These are phyloP conservation scores for Trichopria drosophilae DNA, from an alignment of 2,888 invertebrate genomes.

Conservation along the genomic window DNA sequence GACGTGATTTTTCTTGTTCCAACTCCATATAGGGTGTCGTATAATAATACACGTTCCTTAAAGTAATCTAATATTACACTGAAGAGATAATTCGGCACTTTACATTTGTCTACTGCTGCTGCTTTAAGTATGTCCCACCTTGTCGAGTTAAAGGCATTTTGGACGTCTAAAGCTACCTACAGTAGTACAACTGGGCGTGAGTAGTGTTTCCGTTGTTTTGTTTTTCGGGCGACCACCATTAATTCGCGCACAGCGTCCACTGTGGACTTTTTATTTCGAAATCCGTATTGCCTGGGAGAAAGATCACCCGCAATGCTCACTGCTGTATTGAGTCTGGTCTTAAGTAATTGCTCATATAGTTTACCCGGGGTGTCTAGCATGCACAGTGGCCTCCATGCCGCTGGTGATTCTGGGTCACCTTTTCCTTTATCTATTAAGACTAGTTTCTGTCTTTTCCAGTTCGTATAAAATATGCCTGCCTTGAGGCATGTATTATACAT, in stretches of 20 bases:
- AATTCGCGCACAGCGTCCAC: slow-evolving; percentile 26
- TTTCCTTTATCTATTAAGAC: slow-evolving; percentile 32
- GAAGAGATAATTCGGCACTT: neutral
- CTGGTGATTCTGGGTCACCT: too few species aligned
- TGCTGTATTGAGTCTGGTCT: slow-evolving; percentile 25
- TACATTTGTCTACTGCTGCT: neutral
- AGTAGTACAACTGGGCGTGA: slow-evolving; percentile 18
- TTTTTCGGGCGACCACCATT: slow-evolving; percentile 14
- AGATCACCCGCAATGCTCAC: slow-evolving; percentile 30
- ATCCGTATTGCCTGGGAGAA: slow-evolving; percentile 30
- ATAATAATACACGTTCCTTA: too few species aligned
- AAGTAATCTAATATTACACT: neutral
- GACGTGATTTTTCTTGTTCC: too few species aligned
- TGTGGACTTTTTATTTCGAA: slow-evolving; percentile 29
- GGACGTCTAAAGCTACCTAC: slow-evolving; percentile 24
- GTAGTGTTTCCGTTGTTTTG: slow-evolving; percentile 21
- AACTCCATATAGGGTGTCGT: too few species aligned
- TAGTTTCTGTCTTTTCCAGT: slow-evolving; percentile 19
- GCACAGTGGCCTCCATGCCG: slow-evolving; percentile 27
- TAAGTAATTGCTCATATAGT: slow-evolving; percentile 33
- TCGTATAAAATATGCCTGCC: too few species aligned
- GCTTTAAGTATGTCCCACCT: slow-evolving; percentile 20
- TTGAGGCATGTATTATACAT: slow-evolving; percentile 27
- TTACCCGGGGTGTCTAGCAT: slow-evolving; percentile 29
- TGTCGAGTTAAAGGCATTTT: slow-evolving; percentile 29